phyloP scores from a whole-genome alignment of 2,113 vertebrate genomes.

The Serinus canaria region DNA sequence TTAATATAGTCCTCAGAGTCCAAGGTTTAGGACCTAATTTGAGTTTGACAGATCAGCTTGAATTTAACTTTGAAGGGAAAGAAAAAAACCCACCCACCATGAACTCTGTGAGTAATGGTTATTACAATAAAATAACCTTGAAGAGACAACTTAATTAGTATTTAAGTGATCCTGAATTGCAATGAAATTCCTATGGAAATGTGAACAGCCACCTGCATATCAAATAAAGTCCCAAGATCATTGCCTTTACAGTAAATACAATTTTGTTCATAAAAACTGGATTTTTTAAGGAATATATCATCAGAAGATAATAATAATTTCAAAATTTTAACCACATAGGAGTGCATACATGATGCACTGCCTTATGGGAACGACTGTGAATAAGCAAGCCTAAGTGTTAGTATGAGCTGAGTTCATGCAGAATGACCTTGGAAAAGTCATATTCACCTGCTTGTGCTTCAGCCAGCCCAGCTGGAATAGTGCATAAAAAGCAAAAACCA shows the following conservation, averaged over 20 bases:
- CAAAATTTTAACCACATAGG: not conserved
- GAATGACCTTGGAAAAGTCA: slow-evolving; percentile 45
- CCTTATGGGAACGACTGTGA: not conserved
- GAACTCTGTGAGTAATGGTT: not conserved
- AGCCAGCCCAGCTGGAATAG: slow-evolving; percentile 35
- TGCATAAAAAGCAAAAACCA: slow-evolving; percentile 29
- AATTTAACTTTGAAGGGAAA: slow-evolving; percentile 26
- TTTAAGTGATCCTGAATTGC: slow-evolving; percentile 66
- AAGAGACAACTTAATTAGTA: slow-evolving; percentile 69
- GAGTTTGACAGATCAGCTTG: slow-evolving; percentile 41
- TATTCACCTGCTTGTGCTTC: slow-evolving; percentile 42
- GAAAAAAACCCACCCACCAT: not conserved
- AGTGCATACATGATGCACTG: not conserved
- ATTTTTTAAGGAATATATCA: slow-evolving; percentile 20
- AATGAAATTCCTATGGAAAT: slow-evolving; percentile 62
- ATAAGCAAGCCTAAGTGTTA: not conserved
- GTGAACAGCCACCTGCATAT: slow-evolving; percentile 49
- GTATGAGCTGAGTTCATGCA: not conserved
- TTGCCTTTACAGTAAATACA: slow-evolving; percentile 46
- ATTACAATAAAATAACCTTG: slow-evolving; percentile 64
- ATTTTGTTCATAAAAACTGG: not conserved
- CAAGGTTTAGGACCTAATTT: not conserved
- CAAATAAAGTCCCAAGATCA: slow-evolving; percentile 46
- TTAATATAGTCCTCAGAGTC: not conserved
- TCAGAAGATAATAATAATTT: slow-evolving; percentile 25